Evolutionary conservation across 2,888 invertebrate species (phyloP), one percentile per base, ranked within the genome.

Genomic region (Pandemis corylana): DNA sequence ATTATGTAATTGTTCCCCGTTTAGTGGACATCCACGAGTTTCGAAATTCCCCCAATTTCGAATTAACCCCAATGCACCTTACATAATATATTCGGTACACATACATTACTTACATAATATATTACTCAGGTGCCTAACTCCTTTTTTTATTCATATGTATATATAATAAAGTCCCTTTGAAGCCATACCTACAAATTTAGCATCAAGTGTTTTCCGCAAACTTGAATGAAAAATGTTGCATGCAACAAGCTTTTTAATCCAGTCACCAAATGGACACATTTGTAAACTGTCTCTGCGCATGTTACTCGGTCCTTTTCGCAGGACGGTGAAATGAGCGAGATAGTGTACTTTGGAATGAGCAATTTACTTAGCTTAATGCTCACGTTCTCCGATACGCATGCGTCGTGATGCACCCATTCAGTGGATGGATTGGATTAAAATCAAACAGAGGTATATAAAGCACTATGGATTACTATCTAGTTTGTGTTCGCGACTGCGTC

Each of bases 391-490:
- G 64, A 73, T 73, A 73, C 59, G 68, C 36, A 51, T 63, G 67
- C 64, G 64, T 73, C 73, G 73, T 73, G 73, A 73, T 73, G 42
- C 15, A 42, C 68, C 64, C 73, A 69, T 73, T 73, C 53, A 69
- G 64, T 59, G 20, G 20, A 46, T 49, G 64, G 36, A 65, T 56
- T 42, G 13, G 64, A 69, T 64, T 59, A 36, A 36, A 36, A 36
- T 64, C 49, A 56, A 49, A 5, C 12, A 5, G 49, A 13, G 2
- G 6, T 10, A 49, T 2, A 10, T 49, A 49, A 49, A 13, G 12
- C 12, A 49, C 12, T 49, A 44, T 44, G 9, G 44, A 44, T 9
- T 44, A 7, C 44, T 44, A 44, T 7, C 9, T 44, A 36, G 28
- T 44, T 44, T 7, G 44, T 44, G 7, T 44, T 44, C 44, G 44